Evolutionary conservation across 2,888 invertebrate genomes (phyloP).

Genomic region (Cetonia aurata): DNA sequence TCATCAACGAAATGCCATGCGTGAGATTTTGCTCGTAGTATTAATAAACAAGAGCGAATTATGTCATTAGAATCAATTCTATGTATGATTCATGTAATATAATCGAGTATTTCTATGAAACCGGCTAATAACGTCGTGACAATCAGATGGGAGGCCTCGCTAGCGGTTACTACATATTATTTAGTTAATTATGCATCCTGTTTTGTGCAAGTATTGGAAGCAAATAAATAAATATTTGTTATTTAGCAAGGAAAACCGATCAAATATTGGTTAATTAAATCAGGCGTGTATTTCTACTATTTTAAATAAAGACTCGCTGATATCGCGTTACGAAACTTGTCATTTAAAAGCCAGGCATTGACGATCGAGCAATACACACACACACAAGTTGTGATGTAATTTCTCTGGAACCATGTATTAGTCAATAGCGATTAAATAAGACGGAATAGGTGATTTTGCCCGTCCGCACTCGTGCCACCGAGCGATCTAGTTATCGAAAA

Average conservation of each 20-base stretch:
- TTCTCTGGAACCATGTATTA: slow-evolving; percentile 17
- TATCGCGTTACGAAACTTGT: no score
- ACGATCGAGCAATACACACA: slow-evolving; percentile 2
- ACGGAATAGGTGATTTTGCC: slow-evolving; percentile 18
- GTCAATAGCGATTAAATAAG: slow-evolving; percentile 22
- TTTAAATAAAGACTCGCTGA: background rate
- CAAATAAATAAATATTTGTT: no score
- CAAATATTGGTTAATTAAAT: background rate
- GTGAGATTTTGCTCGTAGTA: background rate
- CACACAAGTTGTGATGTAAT: slow-evolving; percentile 7
- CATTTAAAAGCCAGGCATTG: background rate
- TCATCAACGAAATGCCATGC: no score
- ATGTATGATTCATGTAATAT: slow-evolving; percentile 20
- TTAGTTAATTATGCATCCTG: slow-evolving; percentile 2
- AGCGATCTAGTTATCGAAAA: slow-evolving; percentile 9
- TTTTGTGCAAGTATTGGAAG: no score
- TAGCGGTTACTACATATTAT: background rate
- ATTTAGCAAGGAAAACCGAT: no score
- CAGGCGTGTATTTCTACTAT: background rate
- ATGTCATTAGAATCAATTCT: slow-evolving; percentile 36
- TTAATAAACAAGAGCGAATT: slow-evolving; percentile 17
- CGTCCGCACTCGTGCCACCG: background rate
- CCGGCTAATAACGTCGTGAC: background rate
- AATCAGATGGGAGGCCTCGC: background rate
- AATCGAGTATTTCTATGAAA: slow-evolving; percentile 17